Evolutionary conservation across 2,888 invertebrate genomes (phyloP), one percentile per base, ranked within the genome.

Genomic region (Cepaea hortensis): DNA sequence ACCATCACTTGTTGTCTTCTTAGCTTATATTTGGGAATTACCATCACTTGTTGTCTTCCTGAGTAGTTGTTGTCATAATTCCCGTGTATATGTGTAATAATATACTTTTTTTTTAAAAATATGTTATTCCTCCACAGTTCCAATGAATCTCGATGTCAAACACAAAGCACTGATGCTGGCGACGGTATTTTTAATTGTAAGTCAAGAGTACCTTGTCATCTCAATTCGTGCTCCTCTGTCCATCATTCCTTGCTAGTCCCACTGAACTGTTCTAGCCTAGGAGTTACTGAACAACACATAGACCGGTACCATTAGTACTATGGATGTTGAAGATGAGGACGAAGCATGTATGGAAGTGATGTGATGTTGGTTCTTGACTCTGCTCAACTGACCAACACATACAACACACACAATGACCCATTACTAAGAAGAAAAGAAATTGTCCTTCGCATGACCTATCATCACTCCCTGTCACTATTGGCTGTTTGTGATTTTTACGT

Each of bases 111-210:
- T 20, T 15, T 62, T 15, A 62, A 13, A 13, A 65, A 65, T 65
- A 1, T 68, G 13, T 68, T 68, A 5, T 68, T 18, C n/a, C 4
- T 20, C 46, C 73, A n/a, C 89, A 93, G 93, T 93, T 85, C 93
- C 93, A 11, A 91, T 92, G 90, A 91, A 93, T 86, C 88, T 92
- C 76, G 92, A 92, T 89, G 91, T 93, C 20, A 93, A 91, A 84
- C 90, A 92, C 88, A 93, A 93, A 88, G 92, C 93, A 11, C 89
- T 91, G 13, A 90, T 93, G 91, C 82, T 93, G 81, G 92, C 91
- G 68, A 91, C 93, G 9, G 11, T 48, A 76, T 35, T 35, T 18
- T 48, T 35, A 35, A 48, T 48, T 48, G 76, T 76, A 35, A 48
- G 76, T 35, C 23, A n/a, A n/a, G 23, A 20, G n/a, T 48, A 5